Evolutionary conservation across 2,797 vertebrate species (phyloP), one percentile per base, ranked within the genome.

Genomic region (Paramormyrops hopkinsi): DNA sequence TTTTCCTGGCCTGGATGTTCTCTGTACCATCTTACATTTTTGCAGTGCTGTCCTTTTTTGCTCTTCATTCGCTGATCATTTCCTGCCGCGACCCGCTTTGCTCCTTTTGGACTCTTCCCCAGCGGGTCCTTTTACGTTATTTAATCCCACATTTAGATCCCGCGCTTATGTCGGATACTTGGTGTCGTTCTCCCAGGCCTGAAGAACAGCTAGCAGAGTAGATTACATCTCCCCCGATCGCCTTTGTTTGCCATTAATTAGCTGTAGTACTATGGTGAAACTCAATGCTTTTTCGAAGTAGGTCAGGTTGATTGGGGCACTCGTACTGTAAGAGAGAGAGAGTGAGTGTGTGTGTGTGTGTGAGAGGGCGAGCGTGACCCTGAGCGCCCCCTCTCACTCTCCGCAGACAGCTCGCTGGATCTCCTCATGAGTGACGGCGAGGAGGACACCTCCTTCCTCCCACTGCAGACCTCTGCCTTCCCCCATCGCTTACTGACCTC

Each of bases 341-440:
- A 53, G 50, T 3, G 14, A 0, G 54, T 6, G 41, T 44, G 41
- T 44, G 53, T 7, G 4, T n/a, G 5, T 56, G 54, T n/a, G 56
- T 0, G 56, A 0, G 59, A 25, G 22, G 8, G 59, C 1, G 4
- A 33, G 69, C 19, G 4, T 41, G 50, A 54, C 85, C 25, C 25
- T 62, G 46, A 53, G 53, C 9, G 1, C 53, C 85, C 5, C 41
- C 4, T n/a, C 17, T 83, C 7, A 0, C 44, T 41, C 29, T 88
- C 89, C 0, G 0, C 11, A 96, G 96, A 93, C 0, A 96, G 95
- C 92, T 95, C 95, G 25, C 90, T 96, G 94, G 96, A 96, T 93
- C 94, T 96, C 92, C 94, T 96, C 93, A 96, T 96, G 95, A 92
- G 94, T 83, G 90, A 95, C 90, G 94, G 94, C 3, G 90, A 96